phyloP scores from a whole-genome alignment of 2,797 vertebrate species.

The Anomalospiza imberbis region DNA sequence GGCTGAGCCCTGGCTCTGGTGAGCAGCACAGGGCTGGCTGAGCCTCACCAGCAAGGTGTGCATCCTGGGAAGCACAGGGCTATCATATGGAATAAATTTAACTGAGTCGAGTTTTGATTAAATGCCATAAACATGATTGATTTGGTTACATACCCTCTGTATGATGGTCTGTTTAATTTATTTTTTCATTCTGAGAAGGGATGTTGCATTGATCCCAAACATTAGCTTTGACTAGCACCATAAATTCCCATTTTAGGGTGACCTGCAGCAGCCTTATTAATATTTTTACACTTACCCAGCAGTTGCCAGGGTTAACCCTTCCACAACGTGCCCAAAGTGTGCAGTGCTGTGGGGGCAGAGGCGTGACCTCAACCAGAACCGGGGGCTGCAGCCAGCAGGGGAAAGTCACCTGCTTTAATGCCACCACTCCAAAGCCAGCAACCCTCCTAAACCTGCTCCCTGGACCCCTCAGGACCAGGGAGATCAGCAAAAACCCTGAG shows the following conservation, averaged over 20 bases:
- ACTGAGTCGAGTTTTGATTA: constrained; percentile 64
- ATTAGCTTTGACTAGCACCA: constrained; percentile 49
- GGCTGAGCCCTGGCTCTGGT: background rate
- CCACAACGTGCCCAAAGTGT: background rate
- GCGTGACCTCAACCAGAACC: background rate
- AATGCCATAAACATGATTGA: constrained; percentile 67
- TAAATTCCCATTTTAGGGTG: constrained; percentile 53
- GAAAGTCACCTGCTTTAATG: background rate
- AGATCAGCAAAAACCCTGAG: accelerated
- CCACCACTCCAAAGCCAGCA: background rate
- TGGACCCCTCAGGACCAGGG: background rate
- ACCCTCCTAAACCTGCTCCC: background rate
- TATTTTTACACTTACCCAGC: constrained; percentile 49
- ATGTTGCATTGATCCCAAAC: constrained; percentile 58
- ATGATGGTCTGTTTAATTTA: constrained; percentile 12
- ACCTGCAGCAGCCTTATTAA: constrained; percentile 27
- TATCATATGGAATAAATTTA: constrained; percentile 68
- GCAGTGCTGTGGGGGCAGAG: background rate
- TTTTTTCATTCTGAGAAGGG: constrained; percentile 53
- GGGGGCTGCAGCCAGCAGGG: accelerated
- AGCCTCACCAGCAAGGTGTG: background rate
- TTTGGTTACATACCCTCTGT: constrained; percentile 35
- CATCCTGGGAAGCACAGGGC: background rate
- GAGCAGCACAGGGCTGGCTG: background rate
- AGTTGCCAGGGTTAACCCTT: constrained; percentile 14